These are phyloP conservation scores for Rotaria socialis DNA, from an alignment of 2,888 invertebrate species.

Conservation along the genomic window DNA sequence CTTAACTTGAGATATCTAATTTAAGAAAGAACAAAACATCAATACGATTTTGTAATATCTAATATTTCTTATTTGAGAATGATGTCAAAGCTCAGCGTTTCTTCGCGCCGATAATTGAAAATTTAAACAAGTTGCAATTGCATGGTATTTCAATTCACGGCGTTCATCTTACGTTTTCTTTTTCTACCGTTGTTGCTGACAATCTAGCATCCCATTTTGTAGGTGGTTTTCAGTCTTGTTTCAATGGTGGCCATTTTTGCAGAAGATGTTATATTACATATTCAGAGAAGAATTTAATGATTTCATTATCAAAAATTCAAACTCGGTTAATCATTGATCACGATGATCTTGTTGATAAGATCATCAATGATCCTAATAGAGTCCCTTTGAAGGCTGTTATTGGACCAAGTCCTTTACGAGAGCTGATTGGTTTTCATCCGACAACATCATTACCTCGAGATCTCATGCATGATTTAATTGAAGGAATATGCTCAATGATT, in stretches of 20 bases:
- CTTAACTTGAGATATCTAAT: no score
- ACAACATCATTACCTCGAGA: neutral
- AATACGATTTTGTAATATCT: no score
- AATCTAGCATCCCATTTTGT: neutral
- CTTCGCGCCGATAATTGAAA: neutral
- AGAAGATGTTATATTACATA: neutral
- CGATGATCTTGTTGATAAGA: neutral
- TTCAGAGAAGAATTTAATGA: neutral
- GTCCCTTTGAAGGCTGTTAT: neutral
- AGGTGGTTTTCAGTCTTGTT: neutral
- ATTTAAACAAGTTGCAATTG: neutral
- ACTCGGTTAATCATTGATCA: neutral
- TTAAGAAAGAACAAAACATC: no score
- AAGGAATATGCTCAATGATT: neutral
- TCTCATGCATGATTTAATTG: neutral
- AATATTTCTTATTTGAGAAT: no score
- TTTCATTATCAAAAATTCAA: neutral
- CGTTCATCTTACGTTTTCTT: neutral
- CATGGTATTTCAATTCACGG: neutral
- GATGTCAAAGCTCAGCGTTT: neutral
- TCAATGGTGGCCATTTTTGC: neutral
- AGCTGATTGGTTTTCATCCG: neutral
- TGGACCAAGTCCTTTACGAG: neutral
- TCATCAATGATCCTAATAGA: neutral
- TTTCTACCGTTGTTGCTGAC: neutral